A percentile compares a stretch with the other conserved stretches of the same genome.
phyloP scores from a whole-genome alignment of 2,888 invertebrate species.

The Elysia crispata region DNA sequence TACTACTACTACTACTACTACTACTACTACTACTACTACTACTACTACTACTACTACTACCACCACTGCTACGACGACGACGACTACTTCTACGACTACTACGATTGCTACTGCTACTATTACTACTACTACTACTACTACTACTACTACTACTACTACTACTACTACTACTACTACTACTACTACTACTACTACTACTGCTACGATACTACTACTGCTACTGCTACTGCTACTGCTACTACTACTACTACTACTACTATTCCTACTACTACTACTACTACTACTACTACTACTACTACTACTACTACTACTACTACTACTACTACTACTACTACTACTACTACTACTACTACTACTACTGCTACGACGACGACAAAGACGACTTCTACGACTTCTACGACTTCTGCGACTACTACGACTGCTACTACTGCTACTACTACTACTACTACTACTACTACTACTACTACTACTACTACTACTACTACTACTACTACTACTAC shows the following conservation, averaged over 20 bases:
- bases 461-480: constrained; percentile 43
- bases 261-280: too few relatives aligned
- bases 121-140: constrained; percentile 29
- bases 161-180: constrained; percentile 28
- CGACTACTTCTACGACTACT: too few relatives aligned
- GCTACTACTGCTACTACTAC: constrained; percentile 25
- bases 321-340: constrained; percentile 16
- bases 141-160: constrained; percentile 28
- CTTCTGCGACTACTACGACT: too few relatives aligned
- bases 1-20: constrained; percentile 14
- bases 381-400: too few relatives aligned
- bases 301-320: constrained; percentile 25
- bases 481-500: constrained; percentile 45
- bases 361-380: neutral
- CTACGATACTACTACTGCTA: too few relatives aligned
- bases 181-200: too few relatives aligned
- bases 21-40: constrained; percentile 5
- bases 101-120: constrained; percentile 9
- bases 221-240: too few relatives aligned
- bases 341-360: constrained; percentile 7
- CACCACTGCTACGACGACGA: too few relatives aligned
- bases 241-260: too few relatives aligned
- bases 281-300: too few relatives aligned
- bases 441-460: constrained; percentile 24
- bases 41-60: too few relatives aligned